Base-by-base conservation (phyloP, 1,140 invertebrate genomes). In the Meloidogyne exigua region DNA sequence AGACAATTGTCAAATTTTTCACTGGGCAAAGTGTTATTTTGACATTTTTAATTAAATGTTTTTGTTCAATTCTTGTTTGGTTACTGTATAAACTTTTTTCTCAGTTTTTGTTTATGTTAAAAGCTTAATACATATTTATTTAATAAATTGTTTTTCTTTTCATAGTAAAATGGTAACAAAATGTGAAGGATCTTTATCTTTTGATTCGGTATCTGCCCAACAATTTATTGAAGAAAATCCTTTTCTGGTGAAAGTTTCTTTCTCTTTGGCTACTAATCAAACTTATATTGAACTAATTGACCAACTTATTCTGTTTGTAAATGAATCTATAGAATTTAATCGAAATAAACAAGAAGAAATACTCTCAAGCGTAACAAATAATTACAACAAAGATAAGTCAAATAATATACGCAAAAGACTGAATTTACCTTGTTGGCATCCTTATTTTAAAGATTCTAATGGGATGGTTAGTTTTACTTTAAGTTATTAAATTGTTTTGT, bases 361-460 rank as follows among this genome's bases (percentile, higher is more conserved):
- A 18, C 39, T 2, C 1, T 42, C 12, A 42, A 42, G 3, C 11
- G 1, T 12, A 42, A 42, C 39, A 49, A 49, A 49, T 49, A 18
- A 49, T 49, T 49, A 5, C 13, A 18, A 5, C 13, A 18, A 49
- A 18, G 2, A 74, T 32, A 75, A 75, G n/a, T 5, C n/a, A 18
- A 68, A 28, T 39, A 23, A 75, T 2, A 18, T 21, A 11, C 13
- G 44, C 15, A 18, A 49, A 18, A 57, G 71, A 18, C 15, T 32
- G 36, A 21, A 65, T 21, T 44, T 77, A 3, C 32, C 15, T 12
- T 77, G 64, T 42, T 72, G 49, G 3, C 28, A 25, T 13, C 77
- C 77, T 21, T 79, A 79, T 65, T 79, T 79, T 67, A 79, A 78
- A 64, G 78, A 79, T 80, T 44, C 62, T 10, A 66, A 57, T 65